Evolutionary conservation across 2,113 vertebrate genomes (phyloP), one percentile per base, ranked within the genome.

Genomic region (Semnornis frantzii): DNA sequence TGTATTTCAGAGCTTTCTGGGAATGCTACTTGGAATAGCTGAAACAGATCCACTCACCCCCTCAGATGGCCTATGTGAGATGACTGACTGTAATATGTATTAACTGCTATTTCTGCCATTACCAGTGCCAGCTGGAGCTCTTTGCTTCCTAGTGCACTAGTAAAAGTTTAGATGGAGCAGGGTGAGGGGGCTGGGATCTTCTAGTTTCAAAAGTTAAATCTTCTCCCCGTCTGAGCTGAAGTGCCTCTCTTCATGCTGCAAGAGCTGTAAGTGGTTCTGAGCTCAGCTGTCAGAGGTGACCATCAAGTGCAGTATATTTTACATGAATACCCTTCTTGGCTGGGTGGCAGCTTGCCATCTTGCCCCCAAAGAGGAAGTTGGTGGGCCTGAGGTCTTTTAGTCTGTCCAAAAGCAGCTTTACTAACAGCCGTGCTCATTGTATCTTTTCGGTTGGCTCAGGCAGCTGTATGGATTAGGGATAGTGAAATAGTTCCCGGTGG

Each of bases 1-100:
- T 27, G 76, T 55, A 84, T 63, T 76, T 73, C 50, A 27, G 20
- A 48, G 60, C 52, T 82, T 94, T 89, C 84, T 95, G 94, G 33
- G 82, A 94, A 74, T 71, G 71, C 50, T 52, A 34, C 63, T 95
- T 82, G 57, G 60, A 93, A 74, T 65, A 80, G 79, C 33, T 89
- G 68, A 91, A 85, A 68, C 1, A 3, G 42, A 87, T 63, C 55
- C 68, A 8, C 13, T 72, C 10, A 15, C n/a, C 13, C 9, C 70
- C 87, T 82, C 58, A n/a, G 42, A 85, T 37, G 28, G 57, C 31
- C 34, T 80, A 1, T 58, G 1, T 39, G 68, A 73, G 31, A 9
- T 92, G 68, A 57, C 62, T 87, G 81, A 46, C 85, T 59, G 63
- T 59, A 83, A 57, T 14, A 27, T 0, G 4, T 9, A 37, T 77